Base-by-base conservation (phyloP, 2,113 vertebrate genomes). In the Tricholaema leucomelas region DNA sequence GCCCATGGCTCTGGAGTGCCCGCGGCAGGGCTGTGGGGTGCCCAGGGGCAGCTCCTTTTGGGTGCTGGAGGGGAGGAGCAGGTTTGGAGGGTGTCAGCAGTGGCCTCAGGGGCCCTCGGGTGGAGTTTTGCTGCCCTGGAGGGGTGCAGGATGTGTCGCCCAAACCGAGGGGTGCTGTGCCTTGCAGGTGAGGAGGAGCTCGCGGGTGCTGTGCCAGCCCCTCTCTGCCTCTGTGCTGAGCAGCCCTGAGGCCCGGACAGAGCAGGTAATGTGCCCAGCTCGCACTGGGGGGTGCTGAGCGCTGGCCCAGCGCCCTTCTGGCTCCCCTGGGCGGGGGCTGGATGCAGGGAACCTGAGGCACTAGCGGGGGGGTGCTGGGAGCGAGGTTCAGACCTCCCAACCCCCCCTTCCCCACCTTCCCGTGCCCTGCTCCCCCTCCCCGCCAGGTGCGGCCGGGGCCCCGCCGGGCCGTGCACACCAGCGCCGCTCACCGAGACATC, bases 101-200 rank as follows among this genome's bases (percentile, higher is more conserved):
- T 70, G 59, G 8, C 50, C 5, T 27, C 5, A 1, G 69, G 50
- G 44, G 18, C 35, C 30, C 18, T 1, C 0, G 4, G 9, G 33
- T 13, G 48, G 23, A 14, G 17, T 50, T 44, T n/a, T 2, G 6
- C 14, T 69, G 63, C 50, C 28, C 16, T 10, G 19, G n/a, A n/a
- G n/a, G 35, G 9, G 36, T 0, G 1, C 2, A 2, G 60, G 18
- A 23, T 0, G 1, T 20, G 6, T 7, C 40, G 3, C 23, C 28
- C 42, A 7, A 10, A 12, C 6, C n/a, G 71, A 33, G 73, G 35
- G 31, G 10, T 27, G 19, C 17, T 23, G 10, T 93, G 40, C 87
- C 52, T 65, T 91, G 61, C 91, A 98, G 98, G 95, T 97, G 91
- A 96, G 93, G 94, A 97, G 90, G 73, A 88, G 95, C 78, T 88